phyloP scores from a whole-genome alignment of 2,888 invertebrate genomes.

The Caenorhabditis macrosperma region DNA sequence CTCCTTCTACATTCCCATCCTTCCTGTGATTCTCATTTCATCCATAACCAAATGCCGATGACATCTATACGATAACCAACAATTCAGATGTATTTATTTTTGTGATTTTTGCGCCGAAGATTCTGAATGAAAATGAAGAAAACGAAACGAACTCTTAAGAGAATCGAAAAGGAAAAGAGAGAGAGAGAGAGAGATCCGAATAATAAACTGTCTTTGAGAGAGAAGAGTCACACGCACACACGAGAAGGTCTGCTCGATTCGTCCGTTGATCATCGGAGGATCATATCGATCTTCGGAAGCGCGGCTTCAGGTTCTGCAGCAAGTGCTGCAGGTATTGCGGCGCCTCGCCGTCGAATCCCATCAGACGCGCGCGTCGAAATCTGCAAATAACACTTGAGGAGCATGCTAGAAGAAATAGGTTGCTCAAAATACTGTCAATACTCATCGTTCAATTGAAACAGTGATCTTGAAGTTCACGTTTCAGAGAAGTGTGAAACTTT shows the following conservation, averaged over 20 bases:
- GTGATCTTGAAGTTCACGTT: no score
- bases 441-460: no score
- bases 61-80: conserved; percentile 17
- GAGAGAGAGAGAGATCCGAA: background rate
- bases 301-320: conserved; percentile 63
- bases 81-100: conserved; percentile 57
- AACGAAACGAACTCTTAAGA: conserved; percentile 6
- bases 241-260: no score
- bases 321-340: conserved; percentile 64
- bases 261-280: background rate
- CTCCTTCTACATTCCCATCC: background rate
- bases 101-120: conserved; percentile 35
- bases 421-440: no score
- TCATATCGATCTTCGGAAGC: conserved; percentile 59
- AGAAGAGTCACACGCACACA: conserved; percentile 9
- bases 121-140: conserved; percentile 20
- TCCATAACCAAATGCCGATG: background rate
- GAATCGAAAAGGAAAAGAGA: conserved; percentile 9
- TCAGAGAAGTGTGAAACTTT: no score
- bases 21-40: conserved; percentile 7
- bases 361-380: conserved; percentile 61
- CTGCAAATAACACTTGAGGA: conserved; percentile 41
- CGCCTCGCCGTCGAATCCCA: conserved; percentile 59
- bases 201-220: no score
- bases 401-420: no score